Conservation (phyloP, 2,797 vertebrate species). For the Coracias cyanogaster region DNA sequence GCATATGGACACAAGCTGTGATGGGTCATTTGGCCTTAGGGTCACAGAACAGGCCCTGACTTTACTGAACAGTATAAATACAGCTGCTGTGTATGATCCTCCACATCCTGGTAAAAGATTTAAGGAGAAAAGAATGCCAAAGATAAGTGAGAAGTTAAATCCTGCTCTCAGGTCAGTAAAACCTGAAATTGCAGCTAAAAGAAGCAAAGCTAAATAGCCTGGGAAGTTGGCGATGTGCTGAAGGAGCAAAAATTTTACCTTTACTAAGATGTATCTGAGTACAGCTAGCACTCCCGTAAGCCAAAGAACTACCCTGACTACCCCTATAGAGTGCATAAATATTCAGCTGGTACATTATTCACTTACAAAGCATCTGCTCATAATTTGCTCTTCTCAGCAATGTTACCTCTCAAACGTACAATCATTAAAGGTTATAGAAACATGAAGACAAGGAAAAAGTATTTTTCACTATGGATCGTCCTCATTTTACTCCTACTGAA, state of each 20-base stretch:
- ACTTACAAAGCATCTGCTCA: background rate
- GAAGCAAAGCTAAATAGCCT: background rate
- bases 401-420: background rate
- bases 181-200: background rate
- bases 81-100: background rate
- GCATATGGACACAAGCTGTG: background rate
- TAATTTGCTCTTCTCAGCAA: background rate
- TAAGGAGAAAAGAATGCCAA: background rate
- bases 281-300: background rate
- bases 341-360: background rate
- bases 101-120: background rate
- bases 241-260: background rate
- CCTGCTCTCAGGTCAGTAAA: background rate
- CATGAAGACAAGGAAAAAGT: background rate
- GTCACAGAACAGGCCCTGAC: background rate
- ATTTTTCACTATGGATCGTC: background rate
- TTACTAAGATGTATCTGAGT: background rate
- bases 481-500: constrained; percentile 15
- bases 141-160: constrained; percentile 20
- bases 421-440: background rate
- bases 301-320: background rate
- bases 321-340: background rate
- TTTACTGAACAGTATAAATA: constrained; percentile 11
- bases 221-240: background rate
- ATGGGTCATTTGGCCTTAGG: background rate